These are phyloP conservation scores for Choreutis nemorana DNA, from an alignment of 2,888 invertebrate species.

Conservation along the genomic window DNA sequence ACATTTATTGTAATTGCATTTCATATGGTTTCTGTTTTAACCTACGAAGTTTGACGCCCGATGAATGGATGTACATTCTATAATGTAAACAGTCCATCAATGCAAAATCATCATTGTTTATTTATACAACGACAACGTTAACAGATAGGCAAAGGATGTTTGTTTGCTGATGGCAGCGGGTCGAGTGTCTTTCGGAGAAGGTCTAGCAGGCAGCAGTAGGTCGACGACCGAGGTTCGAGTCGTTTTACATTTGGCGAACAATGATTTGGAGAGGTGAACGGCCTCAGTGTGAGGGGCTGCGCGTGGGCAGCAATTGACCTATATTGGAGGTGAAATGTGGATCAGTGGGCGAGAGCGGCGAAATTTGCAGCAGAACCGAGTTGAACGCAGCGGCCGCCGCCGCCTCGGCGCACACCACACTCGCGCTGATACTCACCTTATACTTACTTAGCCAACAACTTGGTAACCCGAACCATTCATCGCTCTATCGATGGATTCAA, in stretches of 20 bases:
- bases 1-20: no score
- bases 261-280: constrained; percentile 66
- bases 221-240: constrained; percentile 45
- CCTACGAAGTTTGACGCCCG: no score
- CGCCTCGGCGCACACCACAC: constrained; percentile 10
- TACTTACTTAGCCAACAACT: no score
- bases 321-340: constrained; percentile 66
- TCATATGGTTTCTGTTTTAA: no score
- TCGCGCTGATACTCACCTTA: not conserved
- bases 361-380: constrained; percentile 49
- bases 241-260: constrained; percentile 64
- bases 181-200: constrained; percentile 59
- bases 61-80: no score
- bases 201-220: constrained; percentile 40
- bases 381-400: constrained; percentile 15
- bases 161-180: constrained; percentile 36
- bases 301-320: constrained; percentile 67
- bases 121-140: no score
- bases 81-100: no score
- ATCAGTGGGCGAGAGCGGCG: constrained; percentile 68
- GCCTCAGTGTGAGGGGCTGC: constrained; percentile 59
- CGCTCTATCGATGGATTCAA: no score
- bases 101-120: no score
- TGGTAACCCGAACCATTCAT: no score
- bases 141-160: constrained; percentile 34